Conservation (phyloP, 2,797 vertebrate genomes). For the Capromys pilorides region DNA sequence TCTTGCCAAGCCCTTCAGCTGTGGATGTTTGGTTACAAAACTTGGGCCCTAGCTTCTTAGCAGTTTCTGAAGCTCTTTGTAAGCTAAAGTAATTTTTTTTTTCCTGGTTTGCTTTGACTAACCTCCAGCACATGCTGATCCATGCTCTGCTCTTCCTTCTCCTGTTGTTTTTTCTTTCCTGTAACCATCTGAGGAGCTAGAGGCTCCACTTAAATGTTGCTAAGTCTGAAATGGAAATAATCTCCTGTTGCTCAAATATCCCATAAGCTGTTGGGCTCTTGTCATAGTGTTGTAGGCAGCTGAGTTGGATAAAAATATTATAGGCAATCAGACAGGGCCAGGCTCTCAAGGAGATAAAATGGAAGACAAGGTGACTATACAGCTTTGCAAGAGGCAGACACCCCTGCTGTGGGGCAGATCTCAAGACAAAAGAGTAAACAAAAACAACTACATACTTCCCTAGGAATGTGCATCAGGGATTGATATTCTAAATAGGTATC, state of each 20-base stretch:
- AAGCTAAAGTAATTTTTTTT: background rate
- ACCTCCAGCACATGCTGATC: background rate
- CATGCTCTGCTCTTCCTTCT: background rate
- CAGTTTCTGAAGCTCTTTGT: background rate
- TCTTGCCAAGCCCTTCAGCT: background rate
- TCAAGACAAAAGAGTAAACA: too few species aligned
- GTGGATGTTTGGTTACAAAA: background rate
- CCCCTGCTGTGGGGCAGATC: too few species aligned
- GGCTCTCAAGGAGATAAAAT: too few species aligned
- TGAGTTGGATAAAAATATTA: too few species aligned
- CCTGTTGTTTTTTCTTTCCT: background rate
- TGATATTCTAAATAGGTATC: too few species aligned
- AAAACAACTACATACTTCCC: too few species aligned
- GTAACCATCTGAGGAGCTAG: background rate
- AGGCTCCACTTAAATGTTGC: background rate
- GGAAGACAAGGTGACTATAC: too few species aligned
- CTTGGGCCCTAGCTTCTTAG: background rate
- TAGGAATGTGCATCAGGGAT: too few species aligned
- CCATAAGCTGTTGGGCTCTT: background rate
- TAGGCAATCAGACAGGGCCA: too few species aligned
- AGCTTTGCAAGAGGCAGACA: too few species aligned
- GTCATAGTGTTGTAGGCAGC: too few species aligned
- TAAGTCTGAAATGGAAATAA: background rate
- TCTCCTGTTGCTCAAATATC: background rate
- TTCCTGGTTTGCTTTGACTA: background rate